A percentile compares a stretch with the other conserved stretches of the same genome.
Evolutionary conservation across 2,888 invertebrate species (phyloP).

Genomic region (Cheilosia grossa): DNA sequence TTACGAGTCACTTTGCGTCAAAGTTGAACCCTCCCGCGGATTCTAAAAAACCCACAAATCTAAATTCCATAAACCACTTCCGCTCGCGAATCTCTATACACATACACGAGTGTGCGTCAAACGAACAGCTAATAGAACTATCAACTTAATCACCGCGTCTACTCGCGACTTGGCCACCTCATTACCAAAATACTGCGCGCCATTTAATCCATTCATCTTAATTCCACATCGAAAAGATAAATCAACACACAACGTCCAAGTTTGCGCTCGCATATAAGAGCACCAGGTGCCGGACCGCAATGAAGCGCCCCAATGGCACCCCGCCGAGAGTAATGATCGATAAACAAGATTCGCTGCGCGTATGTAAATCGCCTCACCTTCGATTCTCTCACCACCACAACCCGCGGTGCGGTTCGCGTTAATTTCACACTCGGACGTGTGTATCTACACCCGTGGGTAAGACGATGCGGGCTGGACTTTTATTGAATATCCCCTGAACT

Average conservation of each 20-base stretch:
- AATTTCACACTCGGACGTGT: constrained; percentile 65
- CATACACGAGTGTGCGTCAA: not conserved
- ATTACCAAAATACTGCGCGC: constrained; percentile 58
- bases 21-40: no score
- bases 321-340: constrained; percentile 78
- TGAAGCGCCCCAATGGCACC: constrained; percentile 75
- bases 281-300: constrained; percentile 31
- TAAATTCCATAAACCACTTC: no score
- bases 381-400: constrained; percentile 53
- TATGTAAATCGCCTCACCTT: constrained; percentile 72
- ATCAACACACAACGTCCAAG: constrained; percentile 59
- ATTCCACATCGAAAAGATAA: constrained; percentile 66
- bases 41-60: no score
- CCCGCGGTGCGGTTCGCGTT: constrained; percentile 62
- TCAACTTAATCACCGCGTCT: constrained; percentile 26
- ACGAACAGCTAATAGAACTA: constrained; percentile 44
- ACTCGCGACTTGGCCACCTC: constrained; percentile 24
- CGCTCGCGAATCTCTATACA: no score
- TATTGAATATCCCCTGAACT: constrained; percentile 51
- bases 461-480: constrained; percentile 19
- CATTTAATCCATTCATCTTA: constrained; percentile 70
- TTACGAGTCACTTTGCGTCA: no score
- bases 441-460: constrained; percentile 13
- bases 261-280: not conserved
- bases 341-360: constrained; percentile 77